A percentile compares a stretch with the other conserved stretches of the same genome.
Evolutionary conservation across 2,113 vertebrate genomes (phyloP).

Genomic region (Aptenodytes patagonicus): DNA sequence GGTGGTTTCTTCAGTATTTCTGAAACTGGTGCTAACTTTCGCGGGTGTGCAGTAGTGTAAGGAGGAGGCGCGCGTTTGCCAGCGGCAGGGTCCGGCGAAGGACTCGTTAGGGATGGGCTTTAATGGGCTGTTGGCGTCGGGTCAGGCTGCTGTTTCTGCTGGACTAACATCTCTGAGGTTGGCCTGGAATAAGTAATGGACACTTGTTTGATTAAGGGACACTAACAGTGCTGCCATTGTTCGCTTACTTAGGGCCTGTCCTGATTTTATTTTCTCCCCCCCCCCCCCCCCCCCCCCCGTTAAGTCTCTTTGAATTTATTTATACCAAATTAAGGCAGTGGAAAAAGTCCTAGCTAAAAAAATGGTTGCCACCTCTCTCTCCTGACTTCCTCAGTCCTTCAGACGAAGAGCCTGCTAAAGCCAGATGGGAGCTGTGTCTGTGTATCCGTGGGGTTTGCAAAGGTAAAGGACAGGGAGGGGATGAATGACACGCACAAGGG

Average conservation of each 20-base stretch:
- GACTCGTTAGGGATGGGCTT: neutral
- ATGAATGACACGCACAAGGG: neutral
- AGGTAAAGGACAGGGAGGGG: neutral
- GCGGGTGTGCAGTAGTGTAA: neutral
- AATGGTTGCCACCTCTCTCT: conserved; percentile 14
- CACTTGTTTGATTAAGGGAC: neutral
- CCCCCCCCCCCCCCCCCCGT: no score
- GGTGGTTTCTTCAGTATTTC: neutral
- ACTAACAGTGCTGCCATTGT: neutral
- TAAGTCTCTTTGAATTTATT: neutral
- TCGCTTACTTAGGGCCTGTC: neutral
- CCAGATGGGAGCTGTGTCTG: neutral
- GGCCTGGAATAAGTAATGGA: neutral
- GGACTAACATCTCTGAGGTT: neutral
- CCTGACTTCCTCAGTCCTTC: neutral
- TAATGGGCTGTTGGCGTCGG: neutral
- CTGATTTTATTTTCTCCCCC: neutral
- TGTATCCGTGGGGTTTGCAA: neutral
- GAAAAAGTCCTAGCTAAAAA: neutral
- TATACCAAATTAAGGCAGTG: neutral
- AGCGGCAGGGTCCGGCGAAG: neutral
- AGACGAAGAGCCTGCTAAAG: neutral
- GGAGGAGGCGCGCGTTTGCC: neutral
- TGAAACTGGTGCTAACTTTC: rapidly evolving
- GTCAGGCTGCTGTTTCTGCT: neutral